Evolutionary conservation across 2,113 vertebrate genomes (phyloP).

Genomic region (Apaloderma vittatum): DNA sequence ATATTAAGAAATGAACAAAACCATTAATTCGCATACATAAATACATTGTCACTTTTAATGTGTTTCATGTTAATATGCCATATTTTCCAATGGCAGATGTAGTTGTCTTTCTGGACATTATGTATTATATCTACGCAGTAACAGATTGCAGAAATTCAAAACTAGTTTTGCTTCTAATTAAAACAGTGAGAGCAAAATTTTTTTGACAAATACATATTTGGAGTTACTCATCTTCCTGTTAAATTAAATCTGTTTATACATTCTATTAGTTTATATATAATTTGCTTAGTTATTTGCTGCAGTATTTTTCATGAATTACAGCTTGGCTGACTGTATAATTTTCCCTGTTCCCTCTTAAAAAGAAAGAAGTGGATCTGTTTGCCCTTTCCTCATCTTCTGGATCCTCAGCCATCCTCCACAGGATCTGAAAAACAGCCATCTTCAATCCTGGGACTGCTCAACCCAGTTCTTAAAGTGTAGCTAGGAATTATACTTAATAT

Average conservation of each 20-base stretch:
- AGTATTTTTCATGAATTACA: not conserved
- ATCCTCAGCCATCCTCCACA: not conserved
- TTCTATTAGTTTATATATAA: not conserved
- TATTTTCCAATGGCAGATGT: not conserved
- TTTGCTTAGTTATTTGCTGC: not conserved
- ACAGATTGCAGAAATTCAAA: conserved; percentile 34
- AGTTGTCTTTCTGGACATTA: not conserved
- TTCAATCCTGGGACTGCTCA: not conserved
- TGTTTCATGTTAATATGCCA: not conserved
- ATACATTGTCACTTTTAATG: not conserved
- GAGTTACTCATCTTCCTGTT: not conserved
- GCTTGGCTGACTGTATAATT: not conserved
- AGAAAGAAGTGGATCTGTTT: not conserved
- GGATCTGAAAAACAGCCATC: not conserved
- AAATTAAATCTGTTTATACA: not conserved
- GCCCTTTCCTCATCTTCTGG: not conserved
- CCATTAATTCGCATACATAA: not conserved
- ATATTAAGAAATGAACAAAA: not conserved
- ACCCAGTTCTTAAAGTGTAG: not conserved
- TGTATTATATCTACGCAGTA: not conserved
- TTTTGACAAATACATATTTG: not conserved
- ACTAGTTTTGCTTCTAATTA: conserved; percentile 18
- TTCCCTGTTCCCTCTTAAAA: not conserved
- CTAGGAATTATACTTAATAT: not conserved
- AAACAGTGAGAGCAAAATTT: conserved; percentile 1